phyloP scores from a whole-genome alignment of 2,797 vertebrate species.

The Micrastur ruficollis region DNA sequence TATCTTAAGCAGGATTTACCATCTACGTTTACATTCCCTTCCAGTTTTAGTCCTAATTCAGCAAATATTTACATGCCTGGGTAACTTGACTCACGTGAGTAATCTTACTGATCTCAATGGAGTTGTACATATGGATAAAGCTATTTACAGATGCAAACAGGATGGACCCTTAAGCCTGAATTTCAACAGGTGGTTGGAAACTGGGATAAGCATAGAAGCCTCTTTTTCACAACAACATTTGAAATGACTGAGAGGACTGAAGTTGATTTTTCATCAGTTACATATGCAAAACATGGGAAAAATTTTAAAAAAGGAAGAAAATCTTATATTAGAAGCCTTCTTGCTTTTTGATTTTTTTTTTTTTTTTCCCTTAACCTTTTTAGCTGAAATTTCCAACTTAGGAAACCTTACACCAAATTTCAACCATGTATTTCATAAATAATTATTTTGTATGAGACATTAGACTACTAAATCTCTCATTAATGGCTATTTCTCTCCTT shows the following conservation, averaged over 20 bases:
- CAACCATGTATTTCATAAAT: background rate
- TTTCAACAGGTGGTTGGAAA: slow-evolving; percentile 6
- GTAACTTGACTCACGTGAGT: background rate
- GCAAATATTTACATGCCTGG: slow-evolving; percentile 62
- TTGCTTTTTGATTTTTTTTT: background rate
- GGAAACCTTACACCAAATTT: background rate
- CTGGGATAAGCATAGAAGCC: background rate
- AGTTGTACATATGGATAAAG: slow-evolving; percentile 56
- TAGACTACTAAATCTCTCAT: background rate
- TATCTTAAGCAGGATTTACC: slow-evolving; percentile 40
- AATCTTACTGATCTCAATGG: slow-evolving; percentile 25
- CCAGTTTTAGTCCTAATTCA: slow-evolving; percentile 38
- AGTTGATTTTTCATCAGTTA: background rate
- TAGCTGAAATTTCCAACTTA: background rate
- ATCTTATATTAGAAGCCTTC: background rate
- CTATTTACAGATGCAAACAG: slow-evolving; percentile 36
- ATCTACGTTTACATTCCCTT: slow-evolving; percentile 24
- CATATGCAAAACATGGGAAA: rapidly evolving
- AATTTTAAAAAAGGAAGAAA: background rate
- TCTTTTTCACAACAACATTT: background rate
- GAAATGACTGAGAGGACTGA: background rate
- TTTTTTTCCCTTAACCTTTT: background rate
- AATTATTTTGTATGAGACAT: background rate
- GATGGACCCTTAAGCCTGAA: slow-evolving; percentile 17
- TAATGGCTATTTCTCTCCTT: background rate